These are phyloP conservation scores for Aethes cnicana DNA, from an alignment of 2,888 invertebrate genomes.

Conservation along the genomic window DNA sequence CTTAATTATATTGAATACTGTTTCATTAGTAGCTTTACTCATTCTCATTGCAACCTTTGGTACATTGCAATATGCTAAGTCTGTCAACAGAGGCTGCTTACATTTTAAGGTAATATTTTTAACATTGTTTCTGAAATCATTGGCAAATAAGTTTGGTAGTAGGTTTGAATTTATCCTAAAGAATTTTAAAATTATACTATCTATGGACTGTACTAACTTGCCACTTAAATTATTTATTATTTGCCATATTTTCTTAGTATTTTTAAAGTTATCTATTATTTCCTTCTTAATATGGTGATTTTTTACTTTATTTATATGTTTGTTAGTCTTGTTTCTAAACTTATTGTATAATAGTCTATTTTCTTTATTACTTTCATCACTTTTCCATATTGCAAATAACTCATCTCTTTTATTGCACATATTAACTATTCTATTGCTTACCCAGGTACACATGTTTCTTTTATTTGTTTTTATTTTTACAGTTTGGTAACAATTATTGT, in stretches of 20 bases:
- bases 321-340: conserved; percentile 29
- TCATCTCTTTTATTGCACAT: neutral
- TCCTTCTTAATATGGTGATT: conserved; percentile 20
- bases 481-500: too few relatives aligned
- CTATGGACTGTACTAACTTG: conserved; percentile 18
- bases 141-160: neutral
- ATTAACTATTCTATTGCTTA: too few relatives aligned
- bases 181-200: conserved; percentile 7
- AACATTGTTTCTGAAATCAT: neutral
- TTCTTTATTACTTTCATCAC: conserved; percentile 6
- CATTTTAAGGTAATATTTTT: neutral
- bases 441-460: too few relatives aligned
- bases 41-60: neutral
- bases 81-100: neutral
- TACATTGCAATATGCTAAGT: neutral
- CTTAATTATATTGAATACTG: too few relatives aligned
- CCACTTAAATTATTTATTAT: conserved; percentile 25
- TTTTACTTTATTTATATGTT: conserved; percentile 15
- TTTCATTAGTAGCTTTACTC: too few relatives aligned
- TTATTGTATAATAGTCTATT: conserved; percentile 24
- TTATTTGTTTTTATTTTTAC: too few relatives aligned
- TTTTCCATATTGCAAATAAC: neutral
- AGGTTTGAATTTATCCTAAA: neutral
- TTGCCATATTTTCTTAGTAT: conserved; percentile 23
- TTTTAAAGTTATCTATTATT: conserved; percentile 24